Conservation (phyloP, 2,888 invertebrate species). For the Gastracanthus pulcherrimus region DNA sequence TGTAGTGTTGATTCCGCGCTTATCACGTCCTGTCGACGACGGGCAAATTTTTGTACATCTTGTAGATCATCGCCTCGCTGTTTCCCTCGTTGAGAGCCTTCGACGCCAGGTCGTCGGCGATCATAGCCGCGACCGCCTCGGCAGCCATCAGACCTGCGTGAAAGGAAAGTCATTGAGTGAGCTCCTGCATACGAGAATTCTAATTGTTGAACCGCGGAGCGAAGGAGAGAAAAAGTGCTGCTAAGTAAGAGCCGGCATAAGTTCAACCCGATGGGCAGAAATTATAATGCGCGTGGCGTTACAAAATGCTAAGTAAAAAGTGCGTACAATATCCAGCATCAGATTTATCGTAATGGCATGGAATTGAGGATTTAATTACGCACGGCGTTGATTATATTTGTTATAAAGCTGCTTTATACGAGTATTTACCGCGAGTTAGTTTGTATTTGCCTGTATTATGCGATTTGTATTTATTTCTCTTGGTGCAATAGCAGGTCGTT, state of each 20-base stretch:
- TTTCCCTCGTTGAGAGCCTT: constrained; percentile 71
- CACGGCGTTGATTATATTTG: not conserved
- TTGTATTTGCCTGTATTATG: not conserved
- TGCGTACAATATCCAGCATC: not conserved
- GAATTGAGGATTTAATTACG: constrained; percentile 4
- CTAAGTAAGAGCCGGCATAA: not conserved
- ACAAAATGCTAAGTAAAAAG: not conserved
- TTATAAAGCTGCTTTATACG: not conserved
- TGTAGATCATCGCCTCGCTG: constrained; percentile 72
- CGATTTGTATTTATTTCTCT: not conserved
- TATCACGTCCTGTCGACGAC: constrained; percentile 7
- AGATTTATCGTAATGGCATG: not conserved
- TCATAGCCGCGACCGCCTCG: constrained; percentile 75
- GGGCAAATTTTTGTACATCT: constrained; percentile 70
- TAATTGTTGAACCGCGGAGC: no score
- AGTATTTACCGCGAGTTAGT: not conserved
- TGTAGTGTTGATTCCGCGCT: no score
- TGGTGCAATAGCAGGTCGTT: not conserved
- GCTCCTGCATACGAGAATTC: not conserved
- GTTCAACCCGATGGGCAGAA: not conserved
- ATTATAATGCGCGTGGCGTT: not conserved
- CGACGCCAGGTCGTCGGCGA: constrained; percentile 73
- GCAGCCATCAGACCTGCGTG: constrained; percentile 73
- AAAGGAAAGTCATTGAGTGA: constrained; percentile 53
- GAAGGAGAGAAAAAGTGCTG: no score